Conservation (phyloP, 2,888 invertebrate genomes). For the Leucoma salicis region DNA sequence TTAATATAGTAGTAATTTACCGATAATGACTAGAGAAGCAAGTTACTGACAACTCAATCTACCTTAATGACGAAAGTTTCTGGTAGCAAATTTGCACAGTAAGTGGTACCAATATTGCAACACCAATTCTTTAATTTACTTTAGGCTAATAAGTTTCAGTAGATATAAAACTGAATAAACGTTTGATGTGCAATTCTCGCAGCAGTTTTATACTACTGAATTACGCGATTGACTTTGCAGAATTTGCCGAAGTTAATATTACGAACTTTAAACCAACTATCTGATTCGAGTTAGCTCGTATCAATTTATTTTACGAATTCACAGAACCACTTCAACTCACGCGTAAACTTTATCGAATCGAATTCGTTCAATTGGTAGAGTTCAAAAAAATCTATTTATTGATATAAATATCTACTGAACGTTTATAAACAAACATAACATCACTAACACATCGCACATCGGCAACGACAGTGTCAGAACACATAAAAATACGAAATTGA, state of each 20-base stretch:
- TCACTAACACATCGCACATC: too few relatives aligned
- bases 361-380: too few relatives aligned
- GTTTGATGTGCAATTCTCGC: not conserved
- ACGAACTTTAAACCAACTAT: too few relatives aligned
- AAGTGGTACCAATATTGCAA: conserved; percentile 24
- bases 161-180: conserved; percentile 19
- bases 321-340: too few relatives aligned
- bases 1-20: conserved; percentile 16
- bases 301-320: too few relatives aligned
- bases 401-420: too few relatives aligned
- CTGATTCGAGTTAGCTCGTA: too few relatives aligned
- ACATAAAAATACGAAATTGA: too few relatives aligned
- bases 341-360: too few relatives aligned
- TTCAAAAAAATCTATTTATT: too few relatives aligned
- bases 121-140: conserved; percentile 18
- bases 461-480: too few relatives aligned
- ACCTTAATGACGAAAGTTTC: conserved; percentile 34
- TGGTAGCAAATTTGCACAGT: conserved; percentile 24
- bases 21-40: conserved; percentile 27
- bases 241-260: not conserved
- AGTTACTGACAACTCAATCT: conserved; percentile 33
- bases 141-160: conserved; percentile 21
- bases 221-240: not conserved
- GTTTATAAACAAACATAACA: too few relatives aligned
- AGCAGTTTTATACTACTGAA: not conserved